A percentile compares a stretch with the other conserved stretches of the same genome.
Conservation (phyloP, 2,113 vertebrate genomes). For the Elanoides forficatus region DNA sequence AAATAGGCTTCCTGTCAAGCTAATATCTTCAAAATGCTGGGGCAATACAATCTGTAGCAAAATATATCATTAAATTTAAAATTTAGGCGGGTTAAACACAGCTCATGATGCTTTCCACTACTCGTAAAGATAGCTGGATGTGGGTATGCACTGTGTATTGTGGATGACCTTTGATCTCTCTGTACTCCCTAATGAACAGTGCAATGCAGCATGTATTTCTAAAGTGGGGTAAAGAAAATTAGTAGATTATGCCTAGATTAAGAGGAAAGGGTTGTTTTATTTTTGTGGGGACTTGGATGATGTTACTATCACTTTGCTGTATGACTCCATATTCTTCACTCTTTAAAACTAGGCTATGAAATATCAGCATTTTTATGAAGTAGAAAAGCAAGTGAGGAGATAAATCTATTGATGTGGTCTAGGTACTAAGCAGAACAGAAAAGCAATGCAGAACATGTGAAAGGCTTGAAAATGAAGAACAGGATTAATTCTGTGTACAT, state of each 20-base stretch:
- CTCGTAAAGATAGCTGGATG: background rate
- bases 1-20: background rate
- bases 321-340: background rate
- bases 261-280: accelerated
- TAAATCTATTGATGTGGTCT: background rate
- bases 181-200: background rate
- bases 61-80: background rate
- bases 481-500: background rate
- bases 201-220: background rate
- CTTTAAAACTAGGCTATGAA: background rate
- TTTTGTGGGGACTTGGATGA: background rate
- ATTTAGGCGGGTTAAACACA: background rate
- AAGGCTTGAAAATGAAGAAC: background rate
- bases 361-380: background rate
- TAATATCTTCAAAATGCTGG: background rate
- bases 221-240: background rate
- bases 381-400: background rate
- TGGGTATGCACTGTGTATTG: background rate
- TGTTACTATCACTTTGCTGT: background rate
- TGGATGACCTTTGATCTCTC: background rate
- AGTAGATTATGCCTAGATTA: background rate
- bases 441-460: background rate
- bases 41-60: background rate
- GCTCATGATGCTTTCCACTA: background rate
- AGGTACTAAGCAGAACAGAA: background rate